Evolutionary conservation across 2,113 vertebrate genomes (phyloP), one percentile per base, ranked within the genome.

Genomic region (Serinus canaria): DNA sequence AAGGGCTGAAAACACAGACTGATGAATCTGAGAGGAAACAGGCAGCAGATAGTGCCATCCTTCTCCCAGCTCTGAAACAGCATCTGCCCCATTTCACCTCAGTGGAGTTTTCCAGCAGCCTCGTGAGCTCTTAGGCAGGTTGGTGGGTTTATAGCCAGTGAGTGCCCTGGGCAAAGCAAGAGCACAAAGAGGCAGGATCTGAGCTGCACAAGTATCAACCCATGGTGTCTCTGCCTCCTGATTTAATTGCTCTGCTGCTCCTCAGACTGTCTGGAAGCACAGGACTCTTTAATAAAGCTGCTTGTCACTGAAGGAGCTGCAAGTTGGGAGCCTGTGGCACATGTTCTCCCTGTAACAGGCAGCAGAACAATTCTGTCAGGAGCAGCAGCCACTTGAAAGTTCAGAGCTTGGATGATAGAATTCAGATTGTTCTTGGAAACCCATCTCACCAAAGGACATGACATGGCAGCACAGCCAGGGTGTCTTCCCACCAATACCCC

Each of bases 381-480:
- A 83, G 78, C 39, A 93, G 60, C 56, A 89, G 76, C 83, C 73
- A 22, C 92, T 93, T 49, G 39, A 53, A 67, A 49, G 44, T 63
- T 80, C 18, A 43, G 76, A 92, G 90, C 88, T n/a, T 66, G 70
- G 50, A n/a, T 66, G n/a, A 28, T 20, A n/a, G 8, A 41, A 82
- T 39, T 69, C 44, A 75, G 68, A 53, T 86, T 74, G 68, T 94
- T 95, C 90, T 83, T 75, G 31, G 73, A 89, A 93, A 53, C n/a
- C 11, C 28, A 6, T 83, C 73, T 60, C 44, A 69, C 44, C 47
- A 68, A 17, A 63, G 68, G 83, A 75, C 20, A 6, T 10, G 59
- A 18, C 79, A 31, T 43, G 79, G 79, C 68, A 93, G 68, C 17
- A 20, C 58, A 77, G 56, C 68, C 79, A 25, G 1, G 0, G 31